Evolutionary conservation across 2,113 vertebrate genomes (phyloP).

Genomic region (Anhinga anhinga): DNA sequence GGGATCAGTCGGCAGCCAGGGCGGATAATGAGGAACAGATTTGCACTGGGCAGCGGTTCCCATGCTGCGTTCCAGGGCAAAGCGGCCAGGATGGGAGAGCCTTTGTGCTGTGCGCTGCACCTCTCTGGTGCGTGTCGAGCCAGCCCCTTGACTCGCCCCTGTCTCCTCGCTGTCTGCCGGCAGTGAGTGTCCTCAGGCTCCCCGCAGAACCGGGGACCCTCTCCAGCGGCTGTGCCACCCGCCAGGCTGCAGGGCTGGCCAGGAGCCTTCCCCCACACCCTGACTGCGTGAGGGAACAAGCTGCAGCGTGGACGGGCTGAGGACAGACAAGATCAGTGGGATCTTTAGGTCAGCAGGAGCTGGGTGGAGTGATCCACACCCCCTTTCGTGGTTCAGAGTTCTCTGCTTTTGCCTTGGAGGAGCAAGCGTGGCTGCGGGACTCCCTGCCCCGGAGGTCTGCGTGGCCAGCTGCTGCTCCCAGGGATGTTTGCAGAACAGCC

Average conservation of each 20-base stretch:
- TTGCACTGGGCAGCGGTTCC: conserved; percentile 1
- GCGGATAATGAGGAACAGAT: conserved; percentile 56
- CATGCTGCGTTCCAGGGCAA: conserved; percentile 35
- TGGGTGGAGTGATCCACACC: background rate
- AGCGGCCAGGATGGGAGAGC: conserved; percentile 14
- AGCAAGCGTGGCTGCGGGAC: background rate
- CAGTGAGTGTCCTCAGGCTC: background rate
- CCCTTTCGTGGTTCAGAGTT: background rate
- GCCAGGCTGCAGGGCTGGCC: background rate
- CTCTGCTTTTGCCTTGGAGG: background rate
- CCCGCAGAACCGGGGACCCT: background rate
- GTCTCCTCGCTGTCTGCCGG: background rate
- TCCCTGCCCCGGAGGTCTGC: background rate
- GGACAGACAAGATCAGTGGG: background rate
- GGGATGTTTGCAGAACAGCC: background rate
- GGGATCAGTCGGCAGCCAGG: background rate
- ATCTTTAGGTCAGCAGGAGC: background rate
- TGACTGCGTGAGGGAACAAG: fast-evolving
- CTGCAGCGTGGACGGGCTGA: background rate
- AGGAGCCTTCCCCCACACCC: background rate
- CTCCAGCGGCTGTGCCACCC: background rate
- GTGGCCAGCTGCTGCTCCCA: background rate
- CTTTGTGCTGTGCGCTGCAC: background rate
- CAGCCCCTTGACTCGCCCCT: background rate
- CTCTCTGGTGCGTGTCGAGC: background rate